Conservation (phyloP, 1,140 invertebrate species). For the Bombus haemorrhoidalis region DNA sequence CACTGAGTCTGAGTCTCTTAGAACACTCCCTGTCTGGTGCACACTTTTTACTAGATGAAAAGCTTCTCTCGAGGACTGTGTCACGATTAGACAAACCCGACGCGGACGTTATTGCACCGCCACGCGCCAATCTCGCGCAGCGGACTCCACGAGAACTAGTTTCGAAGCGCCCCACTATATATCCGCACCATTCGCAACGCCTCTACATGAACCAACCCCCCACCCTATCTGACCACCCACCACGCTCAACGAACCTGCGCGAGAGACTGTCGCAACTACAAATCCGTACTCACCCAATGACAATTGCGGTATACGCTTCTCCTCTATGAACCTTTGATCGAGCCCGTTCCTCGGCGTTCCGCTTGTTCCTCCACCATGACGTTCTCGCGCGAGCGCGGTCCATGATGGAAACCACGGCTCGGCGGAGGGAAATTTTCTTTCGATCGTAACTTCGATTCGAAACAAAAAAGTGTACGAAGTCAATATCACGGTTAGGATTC, state of each 20-base stretch:
- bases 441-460: background rate
- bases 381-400: background rate
- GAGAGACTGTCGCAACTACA: slow-evolving; percentile 55
- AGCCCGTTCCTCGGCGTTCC: background rate
- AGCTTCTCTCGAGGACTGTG: slow-evolving; percentile 54
- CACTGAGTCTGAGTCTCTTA: slow-evolving; percentile 1
- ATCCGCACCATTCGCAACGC: slow-evolving; percentile 58
- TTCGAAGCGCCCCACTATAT: slow-evolving; percentile 70
- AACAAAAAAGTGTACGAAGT: slow-evolving; percentile 14
- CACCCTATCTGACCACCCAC: slow-evolving; percentile 20
- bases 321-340: background rate
- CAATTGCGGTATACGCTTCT: slow-evolving; percentile 33
- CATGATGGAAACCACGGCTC: background rate
- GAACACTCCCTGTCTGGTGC: slow-evolving; percentile 14
- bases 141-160: slow-evolving; percentile 75
- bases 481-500: slow-evolving; percentile 70
- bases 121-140: slow-evolving; percentile 79
- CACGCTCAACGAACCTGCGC: slow-evolving; percentile 42
- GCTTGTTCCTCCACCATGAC: background rate
- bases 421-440: background rate
- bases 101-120: slow-evolving; percentile 80
- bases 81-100: slow-evolving; percentile 76
- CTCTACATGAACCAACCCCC: slow-evolving; percentile 28
- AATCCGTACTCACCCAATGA: slow-evolving; percentile 52
- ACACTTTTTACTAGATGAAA: slow-evolving; percentile 34